Base-by-base conservation (phyloP, 2,113 vertebrate genomes). In the Syngnathoides biaculeatus region DNA sequence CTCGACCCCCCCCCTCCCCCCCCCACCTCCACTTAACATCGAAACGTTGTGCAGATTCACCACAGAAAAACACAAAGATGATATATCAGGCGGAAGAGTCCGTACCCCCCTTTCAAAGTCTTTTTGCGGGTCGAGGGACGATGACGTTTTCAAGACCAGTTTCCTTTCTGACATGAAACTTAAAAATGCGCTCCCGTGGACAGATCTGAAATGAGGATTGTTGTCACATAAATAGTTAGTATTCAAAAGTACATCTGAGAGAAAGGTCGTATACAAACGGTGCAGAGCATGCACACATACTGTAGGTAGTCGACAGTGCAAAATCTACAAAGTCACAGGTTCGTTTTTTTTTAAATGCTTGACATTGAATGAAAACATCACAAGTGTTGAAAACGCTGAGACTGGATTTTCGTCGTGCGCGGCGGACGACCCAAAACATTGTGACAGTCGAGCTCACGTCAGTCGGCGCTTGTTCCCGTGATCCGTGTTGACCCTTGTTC, bases 241-340 rank as follows among this genome's bases (percentile, higher is more conserved):
- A 87, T 87, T 87, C 68, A 84, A 88, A 88, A 88, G 83, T 84
- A 90, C 79, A 60, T 86, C 84, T 87, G 86, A 91, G 82, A 91
- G 82, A 89, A 88, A 89, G 82, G 81, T 83, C 84, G 74, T 86
- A 22, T 10, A 88, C 84, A 88, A 88, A 88, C 88, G 88, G 86
- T 88, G 84, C 87, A 79, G 86, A 87, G 85, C 89, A 91, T 89
- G 88, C 90, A 91, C 90, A 89, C 85, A 87, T 88, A 62, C 40
- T 62, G 40, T 24, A 91, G 87, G 88, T 91, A 91, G 87, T 89
- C 64, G 76, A 90, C 84, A 45, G 89, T 90, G 88, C 86, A 89
- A 89, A 89, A 85, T 88, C 84, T 89, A 89, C 87, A 50, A 87
- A 82, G 79, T 90, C 86, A 89, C 84, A 77, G 78, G 53, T 68